These are phyloP conservation scores for Nomada fucata DNA, from an alignment of 2,888 invertebrate genomes.

Conservation along the genomic window DNA sequence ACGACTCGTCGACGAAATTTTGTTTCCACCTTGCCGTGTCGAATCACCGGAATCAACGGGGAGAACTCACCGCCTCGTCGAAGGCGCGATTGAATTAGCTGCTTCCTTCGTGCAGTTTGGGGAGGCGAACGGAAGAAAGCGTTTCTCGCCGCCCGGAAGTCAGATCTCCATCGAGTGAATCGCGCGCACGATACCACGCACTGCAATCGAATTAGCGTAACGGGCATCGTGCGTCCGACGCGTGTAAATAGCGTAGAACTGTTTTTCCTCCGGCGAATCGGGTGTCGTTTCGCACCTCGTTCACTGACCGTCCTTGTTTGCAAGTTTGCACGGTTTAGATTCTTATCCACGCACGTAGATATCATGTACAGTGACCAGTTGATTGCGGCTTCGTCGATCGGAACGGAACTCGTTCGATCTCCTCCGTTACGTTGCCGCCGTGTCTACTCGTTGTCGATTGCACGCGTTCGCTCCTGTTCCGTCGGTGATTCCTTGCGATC, in stretches of 20 bases:
- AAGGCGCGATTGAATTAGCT: neutral
- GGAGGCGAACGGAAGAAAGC: no score
- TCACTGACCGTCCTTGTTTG: constrained; percentile 5
- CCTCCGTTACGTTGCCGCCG: neutral
- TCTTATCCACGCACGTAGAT: constrained; percentile 48
- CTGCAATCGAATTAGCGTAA: neutral
- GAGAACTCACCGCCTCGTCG: neutral
- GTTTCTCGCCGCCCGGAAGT: constrained; percentile 13
- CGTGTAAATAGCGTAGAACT: constrained; percentile 36
- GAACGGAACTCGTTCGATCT: constrained; percentile 7
- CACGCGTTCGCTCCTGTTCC: neutral
- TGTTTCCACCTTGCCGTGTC: constrained; percentile 8
- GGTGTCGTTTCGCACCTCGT: neutral
- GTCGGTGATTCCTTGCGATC: constrained; percentile 12
- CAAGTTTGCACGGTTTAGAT: constrained; percentile 55
- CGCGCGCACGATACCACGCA: constrained; percentile 2
- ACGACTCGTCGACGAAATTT: constrained; percentile 31
- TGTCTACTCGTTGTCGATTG: neutral
- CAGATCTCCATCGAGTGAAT: constrained; percentile 15
- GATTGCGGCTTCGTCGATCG: constrained; percentile 30
- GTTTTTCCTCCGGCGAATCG: neutral
- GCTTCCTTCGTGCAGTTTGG: no score
- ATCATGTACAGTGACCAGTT: constrained; percentile 25
- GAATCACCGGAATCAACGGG: neutral
- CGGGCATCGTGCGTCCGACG: neutral